Evolutionary conservation across 2,888 invertebrate genomes (phyloP).

Genomic region (Latheticus oryzae): DNA sequence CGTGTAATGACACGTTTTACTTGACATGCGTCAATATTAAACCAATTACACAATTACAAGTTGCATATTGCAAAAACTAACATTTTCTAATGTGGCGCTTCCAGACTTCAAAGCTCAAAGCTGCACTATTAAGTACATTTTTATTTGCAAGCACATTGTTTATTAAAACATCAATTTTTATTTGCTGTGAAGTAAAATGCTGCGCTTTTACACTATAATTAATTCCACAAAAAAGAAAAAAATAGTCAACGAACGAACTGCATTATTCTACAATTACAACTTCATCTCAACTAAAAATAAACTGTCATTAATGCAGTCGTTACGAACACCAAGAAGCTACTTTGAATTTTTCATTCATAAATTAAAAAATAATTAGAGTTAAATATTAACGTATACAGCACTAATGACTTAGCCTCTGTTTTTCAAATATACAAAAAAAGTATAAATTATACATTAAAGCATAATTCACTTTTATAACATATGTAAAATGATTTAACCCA

Average conservation of each 20-base stretch:
- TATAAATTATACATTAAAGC: background rate
- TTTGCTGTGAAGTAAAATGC: no score
- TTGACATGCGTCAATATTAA: slow-evolving; percentile 21
- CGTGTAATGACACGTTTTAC: slow-evolving; percentile 58
- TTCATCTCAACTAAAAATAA: slow-evolving; percentile 19
- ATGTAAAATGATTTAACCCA: slow-evolving; percentile 10
- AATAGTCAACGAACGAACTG: no score
- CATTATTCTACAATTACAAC: slow-evolving; percentile 19
- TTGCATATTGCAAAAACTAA: no score
- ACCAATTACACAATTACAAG: slow-evolving; percentile 10
- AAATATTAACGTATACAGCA: slow-evolving; percentile 20
- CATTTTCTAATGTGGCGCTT: no score
- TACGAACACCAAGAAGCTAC: slow-evolving; percentile 9
- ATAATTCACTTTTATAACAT: background rate
- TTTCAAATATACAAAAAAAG: background rate
- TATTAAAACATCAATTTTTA: no score
- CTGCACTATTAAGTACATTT: no score
- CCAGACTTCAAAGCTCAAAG: no score
- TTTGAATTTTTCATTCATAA: slow-evolving; percentile 28
- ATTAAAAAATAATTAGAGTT: slow-evolving; percentile 27
- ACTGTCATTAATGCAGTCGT: slow-evolving; percentile 31
- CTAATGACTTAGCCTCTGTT: background rate
- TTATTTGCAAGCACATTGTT: no score
- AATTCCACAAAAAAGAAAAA: no score
- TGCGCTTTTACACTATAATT: no score